These are phyloP conservation scores for Saccostrea cuccullata DNA, from an alignment of 1,140 invertebrate species.

Conservation along the genomic window DNA sequence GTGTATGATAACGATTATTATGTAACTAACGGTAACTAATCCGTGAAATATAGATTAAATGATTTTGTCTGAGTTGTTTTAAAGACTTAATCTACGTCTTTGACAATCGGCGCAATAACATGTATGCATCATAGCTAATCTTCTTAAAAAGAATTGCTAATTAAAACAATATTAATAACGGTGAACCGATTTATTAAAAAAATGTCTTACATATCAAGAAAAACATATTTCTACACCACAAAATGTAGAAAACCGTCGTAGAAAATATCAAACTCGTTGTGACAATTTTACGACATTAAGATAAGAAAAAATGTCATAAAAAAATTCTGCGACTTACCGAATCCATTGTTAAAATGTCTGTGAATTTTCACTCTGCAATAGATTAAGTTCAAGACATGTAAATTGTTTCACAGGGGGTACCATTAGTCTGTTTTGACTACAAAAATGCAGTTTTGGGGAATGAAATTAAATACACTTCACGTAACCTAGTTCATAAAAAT, in stretches of 20 bases:
- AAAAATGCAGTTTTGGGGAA: constrained; percentile 12
- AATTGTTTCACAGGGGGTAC: background rate
- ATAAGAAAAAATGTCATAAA: background rate
- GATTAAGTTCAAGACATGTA: background rate
- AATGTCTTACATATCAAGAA: background rate
- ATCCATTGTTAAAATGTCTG: background rate
- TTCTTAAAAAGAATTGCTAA: background rate
- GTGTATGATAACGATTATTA: background rate
- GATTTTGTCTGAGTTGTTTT: background rate
- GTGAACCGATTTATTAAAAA: background rate
- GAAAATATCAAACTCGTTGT: background rate
- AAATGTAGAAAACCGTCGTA: background rate
- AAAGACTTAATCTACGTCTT: background rate
- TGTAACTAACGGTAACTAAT: constrained; percentile 19
- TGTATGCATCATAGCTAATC: background rate
- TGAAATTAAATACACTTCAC: background rate
- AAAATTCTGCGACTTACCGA: background rate
- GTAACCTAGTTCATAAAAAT: constrained; percentile 1
- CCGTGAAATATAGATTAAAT: background rate
- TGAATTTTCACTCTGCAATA: constrained; percentile 7
- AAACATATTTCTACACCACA: background rate
- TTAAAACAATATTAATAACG: background rate
- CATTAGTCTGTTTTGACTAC: background rate
- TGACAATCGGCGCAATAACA: background rate
- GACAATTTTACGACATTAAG: background rate